Evolutionary conservation across 1,140 invertebrate species (phyloP).

Genomic region (Zaprionus nigranus): DNA sequence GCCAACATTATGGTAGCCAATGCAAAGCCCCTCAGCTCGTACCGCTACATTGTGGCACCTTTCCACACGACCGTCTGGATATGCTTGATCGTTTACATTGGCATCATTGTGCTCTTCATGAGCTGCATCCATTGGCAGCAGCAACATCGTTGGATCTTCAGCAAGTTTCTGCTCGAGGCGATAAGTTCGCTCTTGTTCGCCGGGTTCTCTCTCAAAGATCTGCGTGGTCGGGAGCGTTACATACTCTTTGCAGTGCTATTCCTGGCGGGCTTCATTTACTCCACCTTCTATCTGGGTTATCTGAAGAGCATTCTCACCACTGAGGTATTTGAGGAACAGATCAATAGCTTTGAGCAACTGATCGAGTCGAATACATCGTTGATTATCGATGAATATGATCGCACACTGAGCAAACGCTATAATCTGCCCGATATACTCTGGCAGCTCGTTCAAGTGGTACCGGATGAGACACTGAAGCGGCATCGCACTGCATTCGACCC

Average conservation of each 20-base stretch:
- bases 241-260: conserved; percentile 61
- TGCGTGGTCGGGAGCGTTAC: conserved; percentile 48
- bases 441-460: conserved; percentile 38
- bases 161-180: conserved; percentile 59
- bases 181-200: conserved; percentile 56
- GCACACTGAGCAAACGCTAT: conserved; percentile 27
- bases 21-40: conserved; percentile 51
- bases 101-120: conserved; percentile 50
- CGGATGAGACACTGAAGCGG: conserved; percentile 29
- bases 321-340: conserved; percentile 59
- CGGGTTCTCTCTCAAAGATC: conserved; percentile 35
- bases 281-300: conserved; percentile 58
- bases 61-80: conserved; percentile 55
- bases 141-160: conserved; percentile 50
- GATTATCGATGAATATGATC: conserved; percentile 57
- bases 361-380: conserved; percentile 51
- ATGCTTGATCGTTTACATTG: conserved; percentile 47
- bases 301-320: conserved; percentile 70
- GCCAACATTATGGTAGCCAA: conserved; percentile 62
- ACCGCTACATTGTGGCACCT: conserved; percentile 54
- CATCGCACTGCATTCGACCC: conserved; percentile 55
- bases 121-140: conserved; percentile 55
- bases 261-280: conserved; percentile 59
- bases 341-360: conserved; percentile 58
- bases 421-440: conserved; percentile 54